These are phyloP conservation scores for Pinctada fucata DNA, from an alignment of 2,888 invertebrate species.

Conservation along the genomic window DNA sequence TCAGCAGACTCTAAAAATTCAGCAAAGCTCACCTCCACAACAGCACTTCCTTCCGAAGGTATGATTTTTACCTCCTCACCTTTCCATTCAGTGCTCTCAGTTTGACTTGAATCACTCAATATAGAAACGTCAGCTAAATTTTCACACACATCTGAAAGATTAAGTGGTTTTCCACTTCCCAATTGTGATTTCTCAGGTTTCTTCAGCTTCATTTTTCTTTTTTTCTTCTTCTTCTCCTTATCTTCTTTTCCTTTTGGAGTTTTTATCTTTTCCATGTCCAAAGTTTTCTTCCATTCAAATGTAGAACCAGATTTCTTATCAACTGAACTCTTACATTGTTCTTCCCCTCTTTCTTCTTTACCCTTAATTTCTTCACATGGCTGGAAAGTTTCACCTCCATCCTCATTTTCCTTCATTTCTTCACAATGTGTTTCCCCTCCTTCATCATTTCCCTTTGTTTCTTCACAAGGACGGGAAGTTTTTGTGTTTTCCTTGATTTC, in stretches of 20 bases:
- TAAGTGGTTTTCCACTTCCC: neutral
- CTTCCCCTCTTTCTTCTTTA: neutral
- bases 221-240: constrained; percentile 8
- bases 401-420: neutral
- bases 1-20: neutral
- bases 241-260: constrained; percentile 16
- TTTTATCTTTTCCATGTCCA: constrained; percentile 19
- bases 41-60: neutral
- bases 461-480: neutral
- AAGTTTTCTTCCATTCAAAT: neutral
- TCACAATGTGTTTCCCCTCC: neutral
- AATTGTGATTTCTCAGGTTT: constrained; percentile 1
- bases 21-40: neutral
- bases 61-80: neutral
- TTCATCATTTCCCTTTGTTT: no score
- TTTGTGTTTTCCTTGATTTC: neutral
- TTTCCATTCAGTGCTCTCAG: neutral
- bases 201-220: constrained; percentile 13
- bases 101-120: constrained; percentile 9
- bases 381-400: neutral
- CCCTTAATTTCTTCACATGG: neutral
- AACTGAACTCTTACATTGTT: neutral
- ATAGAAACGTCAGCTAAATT: constrained; percentile 21
- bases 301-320: neutral
- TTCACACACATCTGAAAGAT: constrained; percentile 19